Conservation (phyloP, 2,797 vertebrate species). For the Cryptoblepharus egeriae region DNA sequence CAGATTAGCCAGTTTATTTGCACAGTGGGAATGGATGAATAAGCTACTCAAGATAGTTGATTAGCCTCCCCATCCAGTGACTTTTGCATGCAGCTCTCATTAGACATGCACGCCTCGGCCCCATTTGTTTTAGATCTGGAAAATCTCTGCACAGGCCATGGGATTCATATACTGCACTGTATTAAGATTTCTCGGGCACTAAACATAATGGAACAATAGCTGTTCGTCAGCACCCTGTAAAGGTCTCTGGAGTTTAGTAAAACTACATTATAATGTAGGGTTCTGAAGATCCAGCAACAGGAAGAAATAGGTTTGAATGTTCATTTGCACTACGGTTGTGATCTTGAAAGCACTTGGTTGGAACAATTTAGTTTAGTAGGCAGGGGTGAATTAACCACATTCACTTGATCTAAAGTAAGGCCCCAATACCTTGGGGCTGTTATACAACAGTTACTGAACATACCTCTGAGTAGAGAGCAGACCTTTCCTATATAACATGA, state of each 20-base stretch:
- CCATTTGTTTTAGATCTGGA: neutral
- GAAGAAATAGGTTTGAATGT: neutral
- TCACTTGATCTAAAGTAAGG: neutral
- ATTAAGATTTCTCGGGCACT: neutral
- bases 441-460: neutral
- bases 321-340: constrained; percentile 5
- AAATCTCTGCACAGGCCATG: neutral
- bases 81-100: neutral
- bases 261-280: neutral
- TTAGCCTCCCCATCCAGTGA: constrained; percentile 35
- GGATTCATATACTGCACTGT: too few relatives aligned
- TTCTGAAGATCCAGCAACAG: neutral
- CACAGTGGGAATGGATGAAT: constrained; percentile 7
- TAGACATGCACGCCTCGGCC: neutral
- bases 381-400: neutral
- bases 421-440: neutral
- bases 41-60: constrained; percentile 47
- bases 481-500: neutral
- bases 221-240: neutral
- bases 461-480: neutral
- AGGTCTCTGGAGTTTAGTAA: neutral
- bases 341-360: constrained; percentile 1
- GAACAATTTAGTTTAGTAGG: neutral
- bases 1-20: constrained; percentile 41
- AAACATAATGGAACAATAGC: constrained; percentile 17